Evolutionary conservation across 2,113 vertebrate species (phyloP), one percentile per base, ranked within the genome.

Genomic region (Phaethon lepturus): DNA sequence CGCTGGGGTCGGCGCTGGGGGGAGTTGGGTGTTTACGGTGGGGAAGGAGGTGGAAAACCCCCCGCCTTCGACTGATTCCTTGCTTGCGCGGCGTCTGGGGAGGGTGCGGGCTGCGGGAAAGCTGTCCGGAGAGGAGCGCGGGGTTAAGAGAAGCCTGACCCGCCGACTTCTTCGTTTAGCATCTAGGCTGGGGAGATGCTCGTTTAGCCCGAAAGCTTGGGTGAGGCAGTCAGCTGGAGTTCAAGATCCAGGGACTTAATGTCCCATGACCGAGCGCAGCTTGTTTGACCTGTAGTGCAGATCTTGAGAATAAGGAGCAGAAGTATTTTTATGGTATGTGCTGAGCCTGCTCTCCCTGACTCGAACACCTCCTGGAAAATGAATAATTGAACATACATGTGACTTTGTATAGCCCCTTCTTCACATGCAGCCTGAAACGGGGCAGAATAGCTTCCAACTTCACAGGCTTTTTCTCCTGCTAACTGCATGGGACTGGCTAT

Each of bases 261-360:
- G 93, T 94, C 96, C 96, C 93, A 91, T 95, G 96, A 94, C 96
- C 79, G 95, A 96, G 58, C 10, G 71, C 35, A 93, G 89, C 93
- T 96, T 60, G 93, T 87, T 91, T 95, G 96, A 96, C 93, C 93
- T 90, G 91, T 88, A 82, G 50, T 35, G 79, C 90, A 66, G 80
- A 85, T 91, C 89, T 73, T 17, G 42, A 76, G 84, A 59, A 58
- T 62, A 88, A 87, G 86, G 91, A 97, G 91, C 94, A 92, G 53
- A 88, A 95, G 76, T 85, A 76, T 97, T 93, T 89, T 87, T 87
- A 94, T 79, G 89, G 91, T 95, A 95, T 94, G 84, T 96, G 96
- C 95, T 97, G 97, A 97, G 93, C 93, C 94, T 94, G 91, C 95
- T 96, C 74, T 96, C 88, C 88, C 94, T 93, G 78, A 84, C 84